Base-by-base conservation (phyloP, 1,140 invertebrate species). In the Drosophila nannoptera region DNA sequence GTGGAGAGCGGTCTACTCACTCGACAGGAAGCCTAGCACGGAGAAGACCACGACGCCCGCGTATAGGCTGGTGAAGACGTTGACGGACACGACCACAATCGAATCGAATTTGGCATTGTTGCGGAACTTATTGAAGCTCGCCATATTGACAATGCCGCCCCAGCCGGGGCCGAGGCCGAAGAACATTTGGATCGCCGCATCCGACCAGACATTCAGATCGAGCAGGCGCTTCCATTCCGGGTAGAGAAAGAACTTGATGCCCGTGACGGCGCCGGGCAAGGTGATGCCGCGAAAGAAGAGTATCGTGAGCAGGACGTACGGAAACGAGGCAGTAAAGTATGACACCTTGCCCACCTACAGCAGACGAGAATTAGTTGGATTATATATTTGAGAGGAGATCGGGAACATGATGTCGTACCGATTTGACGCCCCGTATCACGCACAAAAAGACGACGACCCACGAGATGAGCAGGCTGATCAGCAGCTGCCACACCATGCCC, bases 11-110 rank as follows among this genome's bases (percentile, higher is more conserved):
- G 3, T 16, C 9, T n/a, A 52, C 61, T 75, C 55, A 89, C 84
- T 29, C 7, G 96, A 93, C 92, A 98, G 97, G 88, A 97, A 99
- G 2, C 98, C 98, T 8, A 99, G 91, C 54, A 97, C 97, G 0
- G 96, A 96, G 90, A 98, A 98, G 16, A 98, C 96, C 4, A 98
- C 97, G 80, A 98, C 96, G 0, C 97, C 97, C 12, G 96, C 96
- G 90, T 96, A 97, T 63, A 98, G 94, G 88, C 96, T 97, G 0
- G 97, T 98, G 16, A 94, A 94, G 75, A 94, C 94, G 90, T 98
- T 98, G 2, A 97, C 92, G 7, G 93, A 83, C 0, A 94, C 93
- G 43, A 95, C 94, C 56, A 94, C 88, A 73, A 95, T 90, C 64
- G 94, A 94, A 87, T 96, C 95, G 56, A 94, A 90, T 90, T 69